phyloP scores from a whole-genome alignment of 2,113 vertebrate genomes.

The Prunella himalayana region DNA sequence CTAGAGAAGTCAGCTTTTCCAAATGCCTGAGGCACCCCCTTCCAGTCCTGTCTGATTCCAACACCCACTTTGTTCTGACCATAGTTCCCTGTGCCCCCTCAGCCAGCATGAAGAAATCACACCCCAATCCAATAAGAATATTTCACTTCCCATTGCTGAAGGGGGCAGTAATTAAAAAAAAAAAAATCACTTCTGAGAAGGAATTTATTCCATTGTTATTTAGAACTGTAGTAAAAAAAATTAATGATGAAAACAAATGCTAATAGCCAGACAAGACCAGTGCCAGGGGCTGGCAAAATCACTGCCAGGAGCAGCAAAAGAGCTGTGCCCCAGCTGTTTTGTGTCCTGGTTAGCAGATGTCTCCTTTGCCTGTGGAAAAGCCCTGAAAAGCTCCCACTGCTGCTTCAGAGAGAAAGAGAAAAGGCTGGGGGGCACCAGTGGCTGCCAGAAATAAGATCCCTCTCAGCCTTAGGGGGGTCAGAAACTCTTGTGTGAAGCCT shows the following conservation, averaged over 20 bases:
- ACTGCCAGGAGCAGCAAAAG: neutral
- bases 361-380: neutral
- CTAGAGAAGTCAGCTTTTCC: neutral
- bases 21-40: neutral
- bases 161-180: neutral
- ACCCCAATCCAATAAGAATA: neutral
- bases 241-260: neutral
- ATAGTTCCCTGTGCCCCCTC: accelerated
- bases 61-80: neutral
- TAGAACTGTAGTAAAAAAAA: neutral
- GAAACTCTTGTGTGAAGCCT: neutral
- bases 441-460: neutral
- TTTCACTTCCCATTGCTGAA: neutral
- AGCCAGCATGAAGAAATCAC: neutral
- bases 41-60: neutral
- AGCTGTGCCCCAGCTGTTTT: neutral
- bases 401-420: neutral
- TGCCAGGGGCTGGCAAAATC: neutral
- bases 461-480: neutral
- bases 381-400: neutral
- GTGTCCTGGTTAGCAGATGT: neutral
- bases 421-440: neutral
- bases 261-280: neutral
- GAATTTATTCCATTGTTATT: neutral
- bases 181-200: neutral